Base-by-base conservation (phyloP, 2,797 vertebrate genomes). In the Malacoraja senta region DNA sequence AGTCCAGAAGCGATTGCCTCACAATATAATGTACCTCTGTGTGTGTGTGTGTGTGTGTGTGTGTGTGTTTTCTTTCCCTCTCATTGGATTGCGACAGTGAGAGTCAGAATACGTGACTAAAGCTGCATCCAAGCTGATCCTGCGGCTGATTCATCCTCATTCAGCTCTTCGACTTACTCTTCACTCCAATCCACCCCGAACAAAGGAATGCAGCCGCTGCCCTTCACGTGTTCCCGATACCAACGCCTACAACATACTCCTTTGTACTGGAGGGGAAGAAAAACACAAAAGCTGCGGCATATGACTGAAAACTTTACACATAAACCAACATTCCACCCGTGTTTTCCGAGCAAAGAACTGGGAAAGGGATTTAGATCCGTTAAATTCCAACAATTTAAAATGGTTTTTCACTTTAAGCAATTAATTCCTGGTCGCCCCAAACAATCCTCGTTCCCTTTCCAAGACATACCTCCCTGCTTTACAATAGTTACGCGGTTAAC, bases 181-280 rank as follows among this genome's bases (percentile, higher is more conserved):
- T 81, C 44, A 93, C 9, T 84, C 24, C 80, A 68, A 93, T 93
- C 71, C 93, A 91, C 94, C 76, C 94, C 93, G 95, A 95, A 96
- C 95, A 96, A 95, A 96, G 95, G 95, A 95, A 95, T 95, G 94
- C 93, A 93, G 84, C 90, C 94, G 93, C 94, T 94, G 93, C 93
- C 94, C 83, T 94, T 93, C 93, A 95, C 95, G 95, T 95, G 95
- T 95, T 94, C 94, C 94, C 94, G 93, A 93, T 94, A 94, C 93
- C 94, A 93, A 94, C 94, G 93, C 94, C 93, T 93, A 93, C 94
- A 94, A 88, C 84, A 88, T 68, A 68, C 61, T 88, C 84, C 84
- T 88, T 88, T 88, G 63, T 88, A 88, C 84, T 88, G 63, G 83
- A 53, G 44, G 63, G 24, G 12, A 38, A 15, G 17, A 12, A 80